Evolutionary conservation across 53 echinoderm and acorn worm genomes (phyloP), one percentile per base, ranked within the genome.

Genomic region (Zoroaster sp.): DNA sequence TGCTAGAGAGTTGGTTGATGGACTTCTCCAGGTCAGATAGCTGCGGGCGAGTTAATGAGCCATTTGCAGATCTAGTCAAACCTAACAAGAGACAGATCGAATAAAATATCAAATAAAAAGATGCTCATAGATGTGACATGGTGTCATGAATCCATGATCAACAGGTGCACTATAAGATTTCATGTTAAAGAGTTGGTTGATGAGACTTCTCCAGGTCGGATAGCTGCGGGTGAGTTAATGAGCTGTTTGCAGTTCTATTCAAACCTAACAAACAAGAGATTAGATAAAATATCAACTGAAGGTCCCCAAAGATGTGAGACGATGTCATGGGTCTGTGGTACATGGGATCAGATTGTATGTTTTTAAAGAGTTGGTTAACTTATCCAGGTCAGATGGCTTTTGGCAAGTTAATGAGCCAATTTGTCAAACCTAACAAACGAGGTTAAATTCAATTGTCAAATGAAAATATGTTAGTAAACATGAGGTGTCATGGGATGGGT

Each of bases 71-170:
- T 40, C 69, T 70, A 40, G 39, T 72, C 36, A 36, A 38, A 49
- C 89, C 69, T 44, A 80, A 35, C 31, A 46, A 46, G 45, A 25
- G 35, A 72, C 39, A 72, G 8, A 3, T 20, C 11, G 18, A 4
- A 72, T 40, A 17, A 20, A 41, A 40, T n/a, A 40, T 7, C 4
- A 20, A 34, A 23, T 40, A n/a, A n/a, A n/a, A n/a, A n/a, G n/a
- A 44, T 89, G 80, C 69, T 73, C 90, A 52, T 89, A 89, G 54
- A 73, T 89, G 74, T 89, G 49, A 37, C 81, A 82, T 5, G 90
- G 90, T n/a, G 90, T 89, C 40, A 82, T 44, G 6, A 73, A 73
- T 23, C 73, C 82, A 7, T 23, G 36, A 51, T 39, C 66, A 14
- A 17, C 33, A 66, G 66, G 15, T 42, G 43, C 28, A 0, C 30